Conservation (phyloP, 2,888 invertebrate genomes). For the Dynastes tityus region DNA sequence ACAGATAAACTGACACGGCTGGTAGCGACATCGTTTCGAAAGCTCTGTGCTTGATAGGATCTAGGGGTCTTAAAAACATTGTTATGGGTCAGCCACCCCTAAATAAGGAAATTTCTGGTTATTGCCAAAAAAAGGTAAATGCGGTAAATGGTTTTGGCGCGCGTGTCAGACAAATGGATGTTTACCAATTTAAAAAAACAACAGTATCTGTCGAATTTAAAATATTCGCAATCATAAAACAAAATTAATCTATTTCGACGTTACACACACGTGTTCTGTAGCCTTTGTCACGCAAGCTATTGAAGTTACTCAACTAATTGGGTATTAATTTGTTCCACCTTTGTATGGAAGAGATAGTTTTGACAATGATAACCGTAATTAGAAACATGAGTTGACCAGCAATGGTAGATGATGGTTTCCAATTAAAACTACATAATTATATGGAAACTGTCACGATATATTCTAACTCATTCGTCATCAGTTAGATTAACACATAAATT, state of each 20-base stretch:
- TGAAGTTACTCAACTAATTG: neutral
- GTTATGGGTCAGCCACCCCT: too few species aligned
- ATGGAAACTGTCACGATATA: neutral
- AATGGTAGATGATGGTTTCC: neutral
- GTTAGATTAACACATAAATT: neutral
- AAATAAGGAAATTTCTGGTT: too few species aligned
- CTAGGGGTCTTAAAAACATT: too few species aligned
- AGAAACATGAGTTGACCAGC: neutral
- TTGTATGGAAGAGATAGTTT: neutral
- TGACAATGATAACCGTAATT: slow-evolving; percentile 5
- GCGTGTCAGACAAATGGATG: neutral
- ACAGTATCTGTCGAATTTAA: too few species aligned
- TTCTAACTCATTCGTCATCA: neutral
- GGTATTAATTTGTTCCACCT: neutral
- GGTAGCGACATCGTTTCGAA: too few species aligned
- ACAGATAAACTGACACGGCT: too few species aligned
- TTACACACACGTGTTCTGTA: too few species aligned
- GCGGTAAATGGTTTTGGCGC: too few species aligned
- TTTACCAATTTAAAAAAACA: neutral
- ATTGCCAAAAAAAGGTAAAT: too few species aligned
- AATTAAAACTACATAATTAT: neutral
- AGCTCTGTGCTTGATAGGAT: too few species aligned
- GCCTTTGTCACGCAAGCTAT: neutral
- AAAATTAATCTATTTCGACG: too few species aligned
- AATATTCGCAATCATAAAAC: too few species aligned